Percentiles rank a stretch among this genome's conserved stretches.
phyloP scores from a whole-genome alignment of 2,888 invertebrate genomes.

The Podotricha telesiphe region DNA sequence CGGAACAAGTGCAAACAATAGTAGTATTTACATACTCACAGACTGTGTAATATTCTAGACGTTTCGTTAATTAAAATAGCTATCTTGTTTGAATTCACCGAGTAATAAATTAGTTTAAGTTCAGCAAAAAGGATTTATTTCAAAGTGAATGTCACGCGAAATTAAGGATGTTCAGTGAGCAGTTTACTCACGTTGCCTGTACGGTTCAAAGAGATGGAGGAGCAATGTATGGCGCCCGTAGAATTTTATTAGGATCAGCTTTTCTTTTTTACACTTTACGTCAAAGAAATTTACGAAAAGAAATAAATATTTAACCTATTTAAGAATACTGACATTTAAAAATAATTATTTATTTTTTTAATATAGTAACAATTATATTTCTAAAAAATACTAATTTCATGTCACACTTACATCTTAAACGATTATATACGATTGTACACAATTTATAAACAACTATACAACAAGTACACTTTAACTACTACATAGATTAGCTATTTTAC shows the following conservation, averaged over 20 bases:
- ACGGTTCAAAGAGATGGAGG: conserved; percentile 15
- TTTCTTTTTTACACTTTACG: neutral
- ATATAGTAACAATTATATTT: too few species aligned
- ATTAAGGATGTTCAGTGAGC: conserved; percentile 27
- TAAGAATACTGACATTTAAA: too few species aligned
- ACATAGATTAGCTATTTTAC: too few species aligned
- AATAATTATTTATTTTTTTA: too few species aligned
- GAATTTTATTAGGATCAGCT: neutral
- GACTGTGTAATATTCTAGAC: neutral
- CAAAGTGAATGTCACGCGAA: conserved; percentile 25
- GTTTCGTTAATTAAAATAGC: conserved; percentile 10
- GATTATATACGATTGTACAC: too few species aligned
- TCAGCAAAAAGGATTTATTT: conserved; percentile 24
- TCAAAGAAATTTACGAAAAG: too few species aligned
- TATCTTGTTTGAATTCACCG: conserved; percentile 7
- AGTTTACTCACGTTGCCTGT: conserved; percentile 12
- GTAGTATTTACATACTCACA: neutral
- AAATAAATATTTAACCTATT: too few species aligned
- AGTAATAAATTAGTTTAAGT: conserved; percentile 24
- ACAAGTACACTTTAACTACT: too few species aligned
- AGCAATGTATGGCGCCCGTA: conserved; percentile 4
- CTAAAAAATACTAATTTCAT: too few species aligned
- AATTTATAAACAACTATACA: too few species aligned
- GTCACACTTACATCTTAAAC: too few species aligned
- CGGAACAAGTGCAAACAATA: neutral